phyloP scores from a whole-genome alignment of 37 sponge, comb jelly and placozoan species.

The Chondrosia reniformis region DNA sequence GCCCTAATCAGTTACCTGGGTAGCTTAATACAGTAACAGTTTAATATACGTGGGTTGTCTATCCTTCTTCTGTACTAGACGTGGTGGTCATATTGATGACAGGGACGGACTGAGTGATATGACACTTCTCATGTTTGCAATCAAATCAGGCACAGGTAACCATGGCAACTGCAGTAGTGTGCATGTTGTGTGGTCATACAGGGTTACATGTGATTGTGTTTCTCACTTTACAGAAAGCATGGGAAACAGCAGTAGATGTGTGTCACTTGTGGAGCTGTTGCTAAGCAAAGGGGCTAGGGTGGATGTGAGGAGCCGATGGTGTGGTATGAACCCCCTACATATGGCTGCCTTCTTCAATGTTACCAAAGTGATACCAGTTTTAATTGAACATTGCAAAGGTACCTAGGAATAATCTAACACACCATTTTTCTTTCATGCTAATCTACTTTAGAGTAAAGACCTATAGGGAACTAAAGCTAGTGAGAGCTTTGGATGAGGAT shows the following conservation, averaged over 20 bases:
- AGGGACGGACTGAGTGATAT: slow-evolving; percentile 90
- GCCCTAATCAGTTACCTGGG: no score
- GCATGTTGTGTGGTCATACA: not conserved
- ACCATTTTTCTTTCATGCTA: no score
- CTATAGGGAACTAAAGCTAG: no score
- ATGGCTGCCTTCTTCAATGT: slow-evolving; percentile 92
- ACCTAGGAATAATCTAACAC: no score
- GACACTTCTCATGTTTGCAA: slow-evolving; percentile 89
- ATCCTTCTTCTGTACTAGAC: no score
- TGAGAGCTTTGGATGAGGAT: no score
- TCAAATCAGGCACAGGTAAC: slow-evolving; percentile 91
- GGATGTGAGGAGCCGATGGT: slow-evolving; percentile 73
- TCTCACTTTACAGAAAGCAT: slow-evolving; percentile 55
- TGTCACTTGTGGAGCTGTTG: slow-evolving; percentile 46
- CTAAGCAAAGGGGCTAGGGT: slow-evolving; percentile 76
- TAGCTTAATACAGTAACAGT: not conserved
- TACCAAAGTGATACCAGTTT: no score
- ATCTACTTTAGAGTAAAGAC: no score
- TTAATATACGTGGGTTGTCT: not conserved
- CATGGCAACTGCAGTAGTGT: no score
- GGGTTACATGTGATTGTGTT: slow-evolving; percentile 8
- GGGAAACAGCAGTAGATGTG: slow-evolving; percentile 43
- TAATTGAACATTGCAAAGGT: no score
- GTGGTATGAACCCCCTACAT: slow-evolving; percentile 93
- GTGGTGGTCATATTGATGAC: slow-evolving; percentile 84